phyloP scores from a whole-genome alignment of 2,888 invertebrate genomes.

The Alitta virens region DNA sequence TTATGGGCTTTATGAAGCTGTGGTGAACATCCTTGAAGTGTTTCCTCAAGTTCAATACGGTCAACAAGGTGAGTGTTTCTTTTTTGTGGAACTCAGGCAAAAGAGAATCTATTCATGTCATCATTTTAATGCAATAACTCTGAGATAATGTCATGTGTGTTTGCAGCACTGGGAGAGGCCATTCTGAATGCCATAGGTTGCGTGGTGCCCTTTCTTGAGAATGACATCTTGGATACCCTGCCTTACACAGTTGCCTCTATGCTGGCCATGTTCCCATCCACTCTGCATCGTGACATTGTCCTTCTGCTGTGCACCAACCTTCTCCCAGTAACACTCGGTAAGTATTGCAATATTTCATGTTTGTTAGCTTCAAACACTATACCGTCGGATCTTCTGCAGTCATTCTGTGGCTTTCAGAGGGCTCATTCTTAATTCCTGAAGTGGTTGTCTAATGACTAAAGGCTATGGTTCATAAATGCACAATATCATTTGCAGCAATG shows the following conservation, averaged over 20 bases:
- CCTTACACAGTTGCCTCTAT: conserved; percentile 92
- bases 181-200: conserved; percentile 91
- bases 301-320: conserved; percentile 93
- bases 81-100: no score
- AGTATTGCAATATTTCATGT: no score
- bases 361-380: no score
- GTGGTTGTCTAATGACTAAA: no score
- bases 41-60: conserved; percentile 88
- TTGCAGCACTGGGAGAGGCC: conserved; percentile 81
- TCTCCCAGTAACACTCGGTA: conserved; percentile 84
- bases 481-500: no score
- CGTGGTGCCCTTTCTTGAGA: conserved; percentile 91
- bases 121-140: no score
- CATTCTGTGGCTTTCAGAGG: no score
- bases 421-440: no score
- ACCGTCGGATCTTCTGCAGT: no score
- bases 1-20: conserved; percentile 88
- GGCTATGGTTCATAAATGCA: no score
- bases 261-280: conserved; percentile 85
- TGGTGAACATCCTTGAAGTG: conserved; percentile 87
- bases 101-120: no score
- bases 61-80: conserved; percentile 32
- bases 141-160: no score
- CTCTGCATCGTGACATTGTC: conserved; percentile 90
- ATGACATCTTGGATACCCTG: conserved; percentile 91